phyloP scores from a whole-genome alignment of 2,797 vertebrate genomes.

The Benthosema pterotum region DNA sequence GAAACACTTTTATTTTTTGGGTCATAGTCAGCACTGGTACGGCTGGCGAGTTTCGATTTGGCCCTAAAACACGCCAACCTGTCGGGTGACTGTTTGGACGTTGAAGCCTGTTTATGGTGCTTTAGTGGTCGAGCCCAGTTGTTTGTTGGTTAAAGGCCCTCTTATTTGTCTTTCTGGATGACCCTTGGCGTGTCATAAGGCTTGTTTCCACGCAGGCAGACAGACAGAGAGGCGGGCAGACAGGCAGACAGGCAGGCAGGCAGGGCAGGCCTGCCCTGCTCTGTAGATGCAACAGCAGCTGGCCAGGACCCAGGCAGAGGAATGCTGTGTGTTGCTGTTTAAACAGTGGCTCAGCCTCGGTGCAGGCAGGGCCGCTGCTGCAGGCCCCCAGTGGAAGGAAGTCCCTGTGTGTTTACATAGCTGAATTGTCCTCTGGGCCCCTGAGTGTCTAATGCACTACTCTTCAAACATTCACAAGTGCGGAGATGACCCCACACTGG shows the following conservation, averaged over 20 bases:
- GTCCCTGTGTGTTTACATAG: constrained; percentile 84
- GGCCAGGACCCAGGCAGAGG: constrained; percentile 70
- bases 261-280: too few species aligned
- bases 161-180: constrained; percentile 63
- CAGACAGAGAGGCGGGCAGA: background rate
- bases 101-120: constrained; percentile 24
- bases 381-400: constrained; percentile 79
- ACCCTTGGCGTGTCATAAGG: constrained; percentile 60
- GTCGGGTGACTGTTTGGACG: constrained; percentile 20
- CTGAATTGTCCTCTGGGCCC: constrained; percentile 79
- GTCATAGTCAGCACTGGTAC: constrained; percentile 16
- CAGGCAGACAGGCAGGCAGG: constrained; percentile 56
- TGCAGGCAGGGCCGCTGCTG: constrained; percentile 67
- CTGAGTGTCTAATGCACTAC: constrained; percentile 82
- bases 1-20: too few species aligned
- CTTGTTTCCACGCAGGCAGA: constrained; percentile 52
- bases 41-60: constrained; percentile 16
- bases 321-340: constrained; percentile 79
- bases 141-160: constrained; percentile 53
- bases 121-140: constrained; percentile 40
- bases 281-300: constrained; percentile 71
- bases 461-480: constrained; percentile 84
- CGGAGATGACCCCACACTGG: constrained; percentile 77
- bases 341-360: constrained; percentile 80
- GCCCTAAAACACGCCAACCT: constrained; percentile 25